phyloP scores from a whole-genome alignment of 2,113 vertebrate species.

The Solea senegalensis region DNA sequence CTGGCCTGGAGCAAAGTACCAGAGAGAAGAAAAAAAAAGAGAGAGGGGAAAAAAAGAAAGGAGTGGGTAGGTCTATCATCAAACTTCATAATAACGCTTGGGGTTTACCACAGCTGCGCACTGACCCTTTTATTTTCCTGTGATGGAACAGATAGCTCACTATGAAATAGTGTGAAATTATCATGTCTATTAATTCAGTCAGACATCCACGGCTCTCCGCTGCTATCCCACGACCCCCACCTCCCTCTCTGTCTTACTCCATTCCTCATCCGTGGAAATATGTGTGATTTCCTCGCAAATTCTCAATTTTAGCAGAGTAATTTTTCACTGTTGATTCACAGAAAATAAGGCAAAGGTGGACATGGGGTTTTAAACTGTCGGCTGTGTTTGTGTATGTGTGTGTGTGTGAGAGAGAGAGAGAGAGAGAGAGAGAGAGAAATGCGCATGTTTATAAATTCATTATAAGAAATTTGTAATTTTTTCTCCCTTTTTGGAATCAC shows the following conservation, averaged over 20 bases:
- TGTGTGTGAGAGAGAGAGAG: not conserved
- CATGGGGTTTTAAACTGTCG: conserved; percentile 21
- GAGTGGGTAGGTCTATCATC: conserved; percentile 85
- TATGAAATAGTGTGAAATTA: conserved; percentile 98
- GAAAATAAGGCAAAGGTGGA: conserved; percentile 65
- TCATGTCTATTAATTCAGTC: conserved; percentile 99
- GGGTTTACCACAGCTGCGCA: conserved; percentile 94
- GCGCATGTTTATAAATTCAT: conserved; percentile 35
- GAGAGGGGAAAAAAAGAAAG: conserved; percentile 13
- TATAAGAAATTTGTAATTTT: conserved; percentile 52
- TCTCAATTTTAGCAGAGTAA: conserved; percentile 73
- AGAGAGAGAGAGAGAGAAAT: not conserved
- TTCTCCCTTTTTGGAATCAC: conserved; percentile 62
- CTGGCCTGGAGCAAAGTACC: conserved; percentile 88
- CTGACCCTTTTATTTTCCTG: conserved; percentile 90
- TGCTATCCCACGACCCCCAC: conserved; percentile 53
- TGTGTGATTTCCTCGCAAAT: conserved; percentile 86
- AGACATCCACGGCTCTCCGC: conserved; percentile 85
- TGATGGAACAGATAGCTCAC: conserved; percentile 91
- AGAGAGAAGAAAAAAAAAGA: conserved; percentile 81
- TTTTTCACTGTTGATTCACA: conserved; percentile 74
- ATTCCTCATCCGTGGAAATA: conserved; percentile 84
- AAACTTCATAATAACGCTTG: conserved; percentile 93
- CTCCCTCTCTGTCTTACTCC: conserved; percentile 56
- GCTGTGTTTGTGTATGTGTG: conserved; percentile 2